Evolutionary conservation across 2,113 vertebrate genomes (phyloP).

Genomic region (Gadus chalcogrammus): DNA sequence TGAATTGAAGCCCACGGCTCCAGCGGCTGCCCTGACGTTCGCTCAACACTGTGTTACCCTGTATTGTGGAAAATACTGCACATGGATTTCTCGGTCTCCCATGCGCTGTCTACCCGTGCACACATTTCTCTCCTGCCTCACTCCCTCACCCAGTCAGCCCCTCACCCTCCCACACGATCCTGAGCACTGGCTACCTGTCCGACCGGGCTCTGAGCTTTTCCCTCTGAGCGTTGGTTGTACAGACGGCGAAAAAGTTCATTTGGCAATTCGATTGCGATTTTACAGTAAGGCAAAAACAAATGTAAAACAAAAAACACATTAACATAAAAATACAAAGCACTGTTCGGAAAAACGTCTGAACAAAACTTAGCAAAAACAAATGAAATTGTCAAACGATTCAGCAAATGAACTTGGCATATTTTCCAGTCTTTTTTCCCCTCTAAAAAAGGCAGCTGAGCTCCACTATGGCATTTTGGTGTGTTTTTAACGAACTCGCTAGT

Average conservation of each 20-base stretch:
- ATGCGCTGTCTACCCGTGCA: neutral
- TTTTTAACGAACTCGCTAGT: too few relatives aligned
- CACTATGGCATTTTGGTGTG: constrained; percentile 70
- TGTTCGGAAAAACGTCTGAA: constrained; percentile 35
- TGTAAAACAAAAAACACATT: constrained; percentile 19
- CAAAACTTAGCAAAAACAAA: constrained; percentile 49
- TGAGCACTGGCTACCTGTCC: constrained; percentile 56
- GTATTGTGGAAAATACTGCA: constrained; percentile 46
- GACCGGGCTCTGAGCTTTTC: constrained; percentile 59
- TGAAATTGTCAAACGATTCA: constrained; percentile 47
- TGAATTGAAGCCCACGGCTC: constrained; percentile 41
- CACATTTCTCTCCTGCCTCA: constrained; percentile 13
- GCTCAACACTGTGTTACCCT: constrained; percentile 63
- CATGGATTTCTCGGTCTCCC: constrained; percentile 23
- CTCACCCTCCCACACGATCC: constrained; percentile 28
- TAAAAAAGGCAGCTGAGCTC: constrained; percentile 66
- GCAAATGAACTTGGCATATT: constrained; percentile 40
- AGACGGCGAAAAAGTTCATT: constrained; percentile 45
- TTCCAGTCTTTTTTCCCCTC: constrained; percentile 47
- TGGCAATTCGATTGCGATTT: constrained; percentile 63
- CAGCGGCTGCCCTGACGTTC: constrained; percentile 52
- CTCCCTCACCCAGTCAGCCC: constrained; percentile 20
- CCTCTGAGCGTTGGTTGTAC: constrained; percentile 46
- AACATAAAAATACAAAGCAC: constrained; percentile 43
- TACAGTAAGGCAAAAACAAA: constrained; percentile 64